Base-by-base conservation (phyloP, 2,113 vertebrate species). In the Chaetorhynchus papuensis region DNA sequence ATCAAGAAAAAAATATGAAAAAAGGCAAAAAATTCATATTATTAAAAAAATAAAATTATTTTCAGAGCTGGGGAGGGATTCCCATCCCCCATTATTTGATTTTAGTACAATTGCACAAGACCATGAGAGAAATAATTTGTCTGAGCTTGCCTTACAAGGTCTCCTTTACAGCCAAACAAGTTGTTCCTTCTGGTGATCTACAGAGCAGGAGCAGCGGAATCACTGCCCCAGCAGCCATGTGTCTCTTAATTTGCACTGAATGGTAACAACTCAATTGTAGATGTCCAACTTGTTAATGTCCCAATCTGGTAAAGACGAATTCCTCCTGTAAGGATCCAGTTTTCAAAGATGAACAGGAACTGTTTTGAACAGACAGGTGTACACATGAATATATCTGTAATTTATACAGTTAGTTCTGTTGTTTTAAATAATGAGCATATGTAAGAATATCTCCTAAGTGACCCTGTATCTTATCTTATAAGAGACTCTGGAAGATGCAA, bases 11-110 rank as follows among this genome's bases (percentile, higher is more conserved):
- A 65, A 0, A 33, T 2, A 35, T 27, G 2, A 53, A 22, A 85
- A 70, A 49, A 45, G 26, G 1, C 3, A 15, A 19, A 37, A 47
- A 63, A 16, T 4, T 42, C 0, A 22, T 47, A 19, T 31, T 0
- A n/a, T 30, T 44, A 76, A 75, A 69, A 44, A 28, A 13, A 9
- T 28, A 5, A 52, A 57, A 37, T 33, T 13, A 35, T 30, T 45
- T 56, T 74, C 54, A 60, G 22, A 69, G 6, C 10, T 41, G 10
- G 1, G 10, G 7, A 59, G 3, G 5, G 3, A 33, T 35, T 5
- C 11, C 10, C 6, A 6, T 1, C 6, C 5, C 14, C 1, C 9
- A 10, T 13, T 76, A 7, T 50, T 60, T 52, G 37, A 35, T 47
- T 56, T 71, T 56, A 39, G 1, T 15, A 44, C 7, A 65, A 30